Conservation (phyloP, 2,113 vertebrate genomes). For the Marmota monax region DNA sequence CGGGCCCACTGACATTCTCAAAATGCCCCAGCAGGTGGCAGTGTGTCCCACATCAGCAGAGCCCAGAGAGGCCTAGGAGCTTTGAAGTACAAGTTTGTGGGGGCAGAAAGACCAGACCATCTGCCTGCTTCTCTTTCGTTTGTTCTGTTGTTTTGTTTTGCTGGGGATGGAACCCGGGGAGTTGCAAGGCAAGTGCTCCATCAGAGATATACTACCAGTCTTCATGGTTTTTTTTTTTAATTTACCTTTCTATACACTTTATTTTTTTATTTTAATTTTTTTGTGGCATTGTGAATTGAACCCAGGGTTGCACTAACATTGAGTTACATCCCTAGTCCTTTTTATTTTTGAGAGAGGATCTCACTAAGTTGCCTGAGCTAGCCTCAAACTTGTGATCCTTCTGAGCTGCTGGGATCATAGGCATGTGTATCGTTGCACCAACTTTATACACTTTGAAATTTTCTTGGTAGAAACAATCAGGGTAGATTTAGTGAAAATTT, state of each 20-base stretch:
- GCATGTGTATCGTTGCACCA: too few relatives aligned
- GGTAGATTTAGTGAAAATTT: not conserved
- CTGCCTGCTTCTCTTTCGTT: not conserved
- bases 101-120: not conserved
- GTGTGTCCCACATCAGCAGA: not conserved
- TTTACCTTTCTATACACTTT: not conserved
- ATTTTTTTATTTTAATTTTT: not conserved
- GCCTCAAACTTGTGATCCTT: too few relatives aligned
- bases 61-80: too few relatives aligned
- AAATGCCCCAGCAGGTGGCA: slow-evolving; percentile 67
- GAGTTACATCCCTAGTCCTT: too few relatives aligned
- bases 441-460: not conserved
- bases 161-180: not conserved
- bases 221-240: not conserved
- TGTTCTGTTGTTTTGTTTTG: not conserved
- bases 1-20: not conserved
- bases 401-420: too few relatives aligned
- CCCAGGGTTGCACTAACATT: too few relatives aligned
- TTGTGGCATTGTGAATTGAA: too few relatives aligned
- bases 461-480: slow-evolving; percentile 10
- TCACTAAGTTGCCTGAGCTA: too few relatives aligned
- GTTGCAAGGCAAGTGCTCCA: not conserved
- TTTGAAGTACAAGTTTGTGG: not conserved
- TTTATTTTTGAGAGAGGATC: not conserved
- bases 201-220: not conserved